Base-by-base conservation (phyloP, 2,113 vertebrate species). In the Macaca mulatta region DNA sequence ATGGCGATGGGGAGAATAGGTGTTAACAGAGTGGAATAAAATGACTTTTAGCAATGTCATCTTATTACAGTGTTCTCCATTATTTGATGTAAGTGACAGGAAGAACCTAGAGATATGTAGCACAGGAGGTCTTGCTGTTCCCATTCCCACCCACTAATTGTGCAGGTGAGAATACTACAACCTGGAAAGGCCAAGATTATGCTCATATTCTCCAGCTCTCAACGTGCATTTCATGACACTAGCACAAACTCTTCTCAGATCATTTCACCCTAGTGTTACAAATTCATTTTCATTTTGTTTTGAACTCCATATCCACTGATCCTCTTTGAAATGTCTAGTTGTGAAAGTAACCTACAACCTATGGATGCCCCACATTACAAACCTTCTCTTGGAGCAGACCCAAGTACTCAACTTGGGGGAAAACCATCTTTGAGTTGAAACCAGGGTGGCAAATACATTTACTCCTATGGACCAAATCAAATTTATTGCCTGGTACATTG, bases 211-310 rank as follows among this genome's bases (percentile, higher is more conserved):
- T 89, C 30, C 81, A 32, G 45, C 67, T 38, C 87, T 69, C 67
- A 38, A 30, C 32, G 20, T 14, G 7, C 23, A 35, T 57, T 78
- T 43, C 27, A 43, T 7, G 43, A 92, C 25, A 20, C 13, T 11
- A n/a, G 23, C 38, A 74, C 72, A 59, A 59, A 75, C 12, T 32
- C 74, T 43, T 87, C 83, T 93, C 94, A 38, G 93, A 75, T 1
- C 1, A 81, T 80, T 90, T 82, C 74, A 4, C 0, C 17, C 0
- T 23, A 67, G 0, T 0, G 32, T 94, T 80, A 84, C 75, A 67
- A 70, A 70, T 25, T 75, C 40, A 12, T 52, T 96, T 94, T 97
- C 90, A n/a, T 96, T 98, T 96, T 75, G n/a, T 55, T 94, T 93
- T 90, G n/a, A 90, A 59, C 69, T 80, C 57, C 55, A 14, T 38